These are phyloP conservation scores for Cyclina sinensis DNA, from an alignment of 1,140 invertebrate genomes.

Conservation along the genomic window DNA sequence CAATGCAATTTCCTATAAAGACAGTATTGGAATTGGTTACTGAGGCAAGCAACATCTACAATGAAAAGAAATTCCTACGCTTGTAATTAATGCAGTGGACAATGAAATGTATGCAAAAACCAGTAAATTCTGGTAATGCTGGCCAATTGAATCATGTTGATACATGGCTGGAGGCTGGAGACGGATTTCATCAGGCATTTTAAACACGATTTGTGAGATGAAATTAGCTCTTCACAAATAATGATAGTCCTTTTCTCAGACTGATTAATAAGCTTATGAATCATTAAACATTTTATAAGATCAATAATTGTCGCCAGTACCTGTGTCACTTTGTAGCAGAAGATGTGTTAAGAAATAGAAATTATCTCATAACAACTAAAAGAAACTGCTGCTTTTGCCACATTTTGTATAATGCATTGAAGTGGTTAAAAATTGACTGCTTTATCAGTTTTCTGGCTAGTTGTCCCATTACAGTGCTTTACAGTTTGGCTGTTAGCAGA, in stretches of 20 bases:
- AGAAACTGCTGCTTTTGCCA: no score
- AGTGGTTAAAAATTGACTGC: no score
- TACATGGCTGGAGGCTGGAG: slow-evolving; percentile 4
- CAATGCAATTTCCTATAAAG: neutral
- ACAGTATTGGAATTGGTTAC: slow-evolving; percentile 14
- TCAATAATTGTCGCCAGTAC: neutral
- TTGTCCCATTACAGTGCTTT: no score
- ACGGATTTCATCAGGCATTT: slow-evolving; percentile 22
- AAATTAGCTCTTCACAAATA: slow-evolving; percentile 25
- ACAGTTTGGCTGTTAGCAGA: no score
- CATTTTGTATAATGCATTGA: no score
- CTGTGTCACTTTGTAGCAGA: neutral
- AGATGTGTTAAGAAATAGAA: no score
- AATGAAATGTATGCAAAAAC: slow-evolving; percentile 39
- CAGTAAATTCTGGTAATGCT: slow-evolving; percentile 20
- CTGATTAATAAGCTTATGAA: slow-evolving; percentile 37
- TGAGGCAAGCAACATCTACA: neutral
- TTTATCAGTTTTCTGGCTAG: no score
- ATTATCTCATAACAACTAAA: no score
- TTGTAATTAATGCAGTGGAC: slow-evolving; percentile 34
- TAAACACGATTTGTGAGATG: slow-evolving; percentile 36
- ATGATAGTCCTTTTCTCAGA: slow-evolving; percentile 30
- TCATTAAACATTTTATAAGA: slow-evolving; percentile 42
- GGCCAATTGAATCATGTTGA: slow-evolving; percentile 18
- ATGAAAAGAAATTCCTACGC: neutral